Evolutionary conservation across 2,113 vertebrate species (phyloP).

Genomic region (Dromiciops gliroides): DNA sequence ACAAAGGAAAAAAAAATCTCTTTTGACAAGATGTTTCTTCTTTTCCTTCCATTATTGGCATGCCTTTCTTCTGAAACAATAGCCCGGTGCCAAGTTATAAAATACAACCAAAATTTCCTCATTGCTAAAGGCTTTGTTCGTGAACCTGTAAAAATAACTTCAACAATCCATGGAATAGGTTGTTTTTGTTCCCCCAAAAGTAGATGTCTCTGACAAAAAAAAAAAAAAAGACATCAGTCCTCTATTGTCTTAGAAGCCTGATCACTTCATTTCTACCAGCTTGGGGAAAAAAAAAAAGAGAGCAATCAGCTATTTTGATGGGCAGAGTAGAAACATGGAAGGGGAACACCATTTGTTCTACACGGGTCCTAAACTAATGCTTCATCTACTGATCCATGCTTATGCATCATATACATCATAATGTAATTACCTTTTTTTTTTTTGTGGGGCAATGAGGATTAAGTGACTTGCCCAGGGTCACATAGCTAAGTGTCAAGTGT

Average conservation of each 20-base stretch:
- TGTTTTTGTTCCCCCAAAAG: neutral
- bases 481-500: too few relatives aligned
- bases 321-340: neutral
- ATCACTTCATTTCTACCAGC: neutral
- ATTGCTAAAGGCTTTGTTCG: neutral
- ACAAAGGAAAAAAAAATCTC: neutral
- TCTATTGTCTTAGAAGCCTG: neutral
- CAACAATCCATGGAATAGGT: neutral
- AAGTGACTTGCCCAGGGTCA: too few relatives aligned
- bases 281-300: neutral
- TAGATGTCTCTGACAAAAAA: neutral
- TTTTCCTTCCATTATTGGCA: neutral
- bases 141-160: neutral
- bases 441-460: too few relatives aligned
- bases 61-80: conserved; percentile 17
- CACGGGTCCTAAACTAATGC: neutral
- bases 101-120: neutral
- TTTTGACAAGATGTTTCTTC: neutral
- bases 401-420: too few relatives aligned
- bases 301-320: neutral
- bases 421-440: too few relatives aligned
- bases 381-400: neutral
- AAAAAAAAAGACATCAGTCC: neutral
- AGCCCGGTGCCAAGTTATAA: neutral
- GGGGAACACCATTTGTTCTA: neutral